phyloP scores from a whole-genome alignment of 35 echinoderm and acorn worm species.

The Eucidaris tribuloides region DNA sequence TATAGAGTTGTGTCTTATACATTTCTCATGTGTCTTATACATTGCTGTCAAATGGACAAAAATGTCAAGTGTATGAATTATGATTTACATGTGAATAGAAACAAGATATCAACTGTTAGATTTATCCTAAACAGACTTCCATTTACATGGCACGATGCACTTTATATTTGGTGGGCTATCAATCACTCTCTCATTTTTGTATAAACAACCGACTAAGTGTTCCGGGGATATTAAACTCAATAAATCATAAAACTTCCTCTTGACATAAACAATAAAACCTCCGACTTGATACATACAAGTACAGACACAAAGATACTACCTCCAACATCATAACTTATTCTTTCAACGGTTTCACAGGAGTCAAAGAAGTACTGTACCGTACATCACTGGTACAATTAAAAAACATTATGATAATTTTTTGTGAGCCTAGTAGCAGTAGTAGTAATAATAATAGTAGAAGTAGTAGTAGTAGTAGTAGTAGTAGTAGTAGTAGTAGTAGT shows the following conservation, averaged over 20 bases:
- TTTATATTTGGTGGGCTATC: neutral
- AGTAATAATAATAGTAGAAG: too few species aligned
- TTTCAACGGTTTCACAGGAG: too few species aligned
- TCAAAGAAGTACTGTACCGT: too few species aligned
- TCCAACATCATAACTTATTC: too few species aligned
- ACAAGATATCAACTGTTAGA: neutral
- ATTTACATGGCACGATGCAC: neutral
- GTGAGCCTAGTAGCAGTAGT: too few species aligned
- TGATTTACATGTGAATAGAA: neutral
- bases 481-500: too few species aligned
- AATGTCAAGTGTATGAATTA: conserved; percentile 1
- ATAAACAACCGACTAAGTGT: conserved; percentile 5
- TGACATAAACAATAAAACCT: neutral
- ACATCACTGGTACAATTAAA: too few species aligned
- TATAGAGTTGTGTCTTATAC: neutral
- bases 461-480: too few species aligned
- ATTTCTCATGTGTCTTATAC: too few species aligned
- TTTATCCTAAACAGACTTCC: neutral
- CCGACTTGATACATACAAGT: too few species aligned
- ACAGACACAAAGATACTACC: too few species aligned
- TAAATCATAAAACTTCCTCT: neutral
- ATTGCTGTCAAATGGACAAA: neutral
- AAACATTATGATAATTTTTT: too few species aligned
- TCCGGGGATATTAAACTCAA: neutral
- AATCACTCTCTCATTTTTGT: neutral